phyloP scores from a whole-genome alignment of 2,888 invertebrate genomes.

The Harpalus rubripes region DNA sequence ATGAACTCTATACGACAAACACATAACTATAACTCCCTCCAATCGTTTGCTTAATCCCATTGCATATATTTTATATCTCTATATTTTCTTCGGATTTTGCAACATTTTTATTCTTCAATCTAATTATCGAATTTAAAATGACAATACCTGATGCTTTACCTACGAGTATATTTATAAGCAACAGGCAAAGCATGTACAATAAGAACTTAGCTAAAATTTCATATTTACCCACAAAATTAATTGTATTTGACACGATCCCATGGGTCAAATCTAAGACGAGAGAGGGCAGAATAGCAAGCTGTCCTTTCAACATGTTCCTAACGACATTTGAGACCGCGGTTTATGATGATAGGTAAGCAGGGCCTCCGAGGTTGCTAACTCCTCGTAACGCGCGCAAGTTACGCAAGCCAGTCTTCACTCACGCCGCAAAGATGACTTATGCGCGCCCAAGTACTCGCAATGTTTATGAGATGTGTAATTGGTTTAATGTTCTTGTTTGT shows the following conservation, averaged over 20 bases:
- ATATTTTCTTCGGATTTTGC: too few relatives aligned
- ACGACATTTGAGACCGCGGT: slow-evolving; percentile 47
- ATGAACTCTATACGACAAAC: too few relatives aligned
- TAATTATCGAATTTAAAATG: too few relatives aligned
- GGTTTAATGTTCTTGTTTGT: slow-evolving; percentile 32
- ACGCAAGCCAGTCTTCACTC: slow-evolving; percentile 19
- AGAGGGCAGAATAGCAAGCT: background rate
- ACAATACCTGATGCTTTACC: background rate
- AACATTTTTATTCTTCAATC: too few relatives aligned
- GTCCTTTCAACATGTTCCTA: slow-evolving; percentile 1
- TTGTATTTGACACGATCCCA: background rate
- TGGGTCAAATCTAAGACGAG: background rate
- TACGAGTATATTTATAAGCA: too few relatives aligned
- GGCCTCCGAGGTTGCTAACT: slow-evolving; percentile 34
- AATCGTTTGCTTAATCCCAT: too few relatives aligned
- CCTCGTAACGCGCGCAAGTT: slow-evolving; percentile 34
- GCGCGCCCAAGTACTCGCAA: slow-evolving; percentile 20
- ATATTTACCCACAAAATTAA: background rate
- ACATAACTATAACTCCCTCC: too few relatives aligned
- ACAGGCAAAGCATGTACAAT: background rate
- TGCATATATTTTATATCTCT: too few relatives aligned
- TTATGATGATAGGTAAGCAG: slow-evolving; percentile 40
- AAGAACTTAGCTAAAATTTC: background rate
- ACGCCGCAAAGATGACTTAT: slow-evolving; percentile 35
- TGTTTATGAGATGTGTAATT: slow-evolving; percentile 53